Evolutionary conservation across 2,888 invertebrate species (phyloP).

Genomic region (Aphodius sticticus): DNA sequence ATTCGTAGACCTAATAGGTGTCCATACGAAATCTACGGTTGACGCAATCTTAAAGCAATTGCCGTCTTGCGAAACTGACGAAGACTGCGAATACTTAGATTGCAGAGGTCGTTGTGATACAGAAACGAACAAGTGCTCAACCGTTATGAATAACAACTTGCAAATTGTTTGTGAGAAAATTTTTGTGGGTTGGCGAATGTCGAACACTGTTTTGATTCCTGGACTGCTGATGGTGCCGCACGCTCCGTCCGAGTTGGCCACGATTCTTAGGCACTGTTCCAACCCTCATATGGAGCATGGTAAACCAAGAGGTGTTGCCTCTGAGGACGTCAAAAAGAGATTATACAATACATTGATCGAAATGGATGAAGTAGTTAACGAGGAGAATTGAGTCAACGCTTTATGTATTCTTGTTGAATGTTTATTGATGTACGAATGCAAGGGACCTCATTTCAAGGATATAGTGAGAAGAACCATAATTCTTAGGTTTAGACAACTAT

Average conservation of each 20-base stretch:
- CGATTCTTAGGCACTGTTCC: slow-evolving; percentile 67
- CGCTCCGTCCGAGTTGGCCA: slow-evolving; percentile 66
- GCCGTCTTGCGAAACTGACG: slow-evolving; percentile 63
- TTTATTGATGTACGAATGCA: slow-evolving; percentile 5
- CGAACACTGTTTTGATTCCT: slow-evolving; percentile 68
- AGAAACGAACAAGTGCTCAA: slow-evolving; percentile 57
- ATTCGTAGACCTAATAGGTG: slow-evolving; percentile 70
- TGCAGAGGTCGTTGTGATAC: slow-evolving; percentile 70
- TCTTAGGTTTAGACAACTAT: no score
- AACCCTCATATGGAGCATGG: slow-evolving; percentile 63
- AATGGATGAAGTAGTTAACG: slow-evolving; percentile 57
- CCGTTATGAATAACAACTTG: slow-evolving; percentile 70
- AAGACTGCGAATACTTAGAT: slow-evolving; percentile 74
- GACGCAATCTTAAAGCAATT: slow-evolving; percentile 61
- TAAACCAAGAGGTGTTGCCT: slow-evolving; percentile 61
- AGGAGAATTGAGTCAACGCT: slow-evolving; percentile 38
- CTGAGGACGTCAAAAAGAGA: slow-evolving; percentile 61
- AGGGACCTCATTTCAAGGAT: neutral
- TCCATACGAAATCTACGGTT: slow-evolving; percentile 66
- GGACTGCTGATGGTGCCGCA: slow-evolving; percentile 68
- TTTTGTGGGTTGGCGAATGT: slow-evolving; percentile 70
- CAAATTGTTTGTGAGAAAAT: slow-evolving; percentile 73
- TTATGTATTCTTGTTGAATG: slow-evolving; percentile 44
- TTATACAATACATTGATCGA: slow-evolving; percentile 65
- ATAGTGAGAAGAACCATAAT: no score